A percentile compares a stretch with the other conserved stretches of the same genome.
phyloP scores from a whole-genome alignment of 2,113 vertebrate genomes.

The Ceyx cyanopectus region DNA sequence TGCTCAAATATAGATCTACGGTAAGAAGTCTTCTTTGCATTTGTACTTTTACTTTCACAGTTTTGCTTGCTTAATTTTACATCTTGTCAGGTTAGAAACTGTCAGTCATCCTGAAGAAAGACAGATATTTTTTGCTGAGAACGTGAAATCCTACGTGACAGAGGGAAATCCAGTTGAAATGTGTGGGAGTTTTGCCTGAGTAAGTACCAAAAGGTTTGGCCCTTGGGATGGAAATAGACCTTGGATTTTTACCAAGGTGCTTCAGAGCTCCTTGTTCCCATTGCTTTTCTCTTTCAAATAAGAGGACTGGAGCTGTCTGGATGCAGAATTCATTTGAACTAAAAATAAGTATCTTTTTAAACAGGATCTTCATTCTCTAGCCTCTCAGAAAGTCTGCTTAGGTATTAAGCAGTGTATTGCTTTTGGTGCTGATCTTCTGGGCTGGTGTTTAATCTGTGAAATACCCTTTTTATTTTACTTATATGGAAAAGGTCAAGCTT shows the following conservation, averaged over 20 bases:
- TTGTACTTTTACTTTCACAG: not conserved
- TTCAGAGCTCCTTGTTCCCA: not conserved
- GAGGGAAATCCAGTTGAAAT: not conserved
- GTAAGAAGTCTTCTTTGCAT: not conserved
- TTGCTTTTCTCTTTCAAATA: slow-evolving; percentile 24
- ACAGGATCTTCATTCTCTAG: not conserved
- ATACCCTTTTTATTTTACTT: not conserved
- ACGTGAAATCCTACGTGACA: not conserved
- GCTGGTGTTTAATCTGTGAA: not conserved
- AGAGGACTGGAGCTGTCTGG: not conserved
- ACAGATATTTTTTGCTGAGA: not conserved
- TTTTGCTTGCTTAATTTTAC: not conserved
- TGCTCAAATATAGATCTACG: not conserved
- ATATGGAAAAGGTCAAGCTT: not conserved
- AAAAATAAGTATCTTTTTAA: not conserved
- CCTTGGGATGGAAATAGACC: not conserved
- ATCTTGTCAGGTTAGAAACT: not conserved
- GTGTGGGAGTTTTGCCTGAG: not conserved
- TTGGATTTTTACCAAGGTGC: slow-evolving; percentile 5
- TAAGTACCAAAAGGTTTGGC: not conserved
- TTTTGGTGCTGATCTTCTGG: not conserved
- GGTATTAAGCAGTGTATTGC: not conserved
- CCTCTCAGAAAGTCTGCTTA: not conserved
- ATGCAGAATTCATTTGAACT: not conserved
- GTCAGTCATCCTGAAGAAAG: not conserved